phyloP scores from a whole-genome alignment of 2,113 vertebrate species.

The Struthidea cinerea region DNA sequence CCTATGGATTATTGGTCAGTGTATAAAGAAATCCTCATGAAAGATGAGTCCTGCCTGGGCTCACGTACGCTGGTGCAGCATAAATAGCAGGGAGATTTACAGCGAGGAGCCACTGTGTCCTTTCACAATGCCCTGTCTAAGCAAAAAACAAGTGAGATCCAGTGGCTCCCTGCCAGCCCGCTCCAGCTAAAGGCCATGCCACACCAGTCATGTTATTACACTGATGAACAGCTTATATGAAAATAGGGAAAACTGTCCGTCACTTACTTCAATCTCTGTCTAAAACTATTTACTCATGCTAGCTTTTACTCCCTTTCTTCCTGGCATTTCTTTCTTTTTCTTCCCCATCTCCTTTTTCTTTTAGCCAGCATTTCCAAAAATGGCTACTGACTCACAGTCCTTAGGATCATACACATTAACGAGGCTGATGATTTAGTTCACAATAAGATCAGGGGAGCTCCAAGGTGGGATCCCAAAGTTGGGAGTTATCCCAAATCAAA shows the following conservation, averaged over 20 bases:
- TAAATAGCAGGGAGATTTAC: slow-evolving; percentile 58
- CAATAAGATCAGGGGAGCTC: neutral
- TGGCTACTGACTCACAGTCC: neutral
- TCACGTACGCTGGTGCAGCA: neutral
- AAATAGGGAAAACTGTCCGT: neutral
- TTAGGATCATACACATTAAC: fast-evolving
- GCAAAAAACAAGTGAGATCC: neutral
- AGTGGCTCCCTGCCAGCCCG: slow-evolving; percentile 33
- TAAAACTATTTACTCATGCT: neutral
- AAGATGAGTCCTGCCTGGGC: slow-evolving; percentile 35
- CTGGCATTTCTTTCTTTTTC: neutral
- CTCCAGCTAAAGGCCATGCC: slow-evolving; percentile 47
- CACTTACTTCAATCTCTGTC: neutral
- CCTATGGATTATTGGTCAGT: slow-evolving; percentile 20
- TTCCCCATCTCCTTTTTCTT: neutral
- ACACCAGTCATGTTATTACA: neutral
- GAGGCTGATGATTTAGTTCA: neutral
- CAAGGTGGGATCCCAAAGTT: neutral
- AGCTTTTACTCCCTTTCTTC: neutral
- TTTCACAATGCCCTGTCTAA: slow-evolving; percentile 44
- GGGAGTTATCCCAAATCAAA: neutral
- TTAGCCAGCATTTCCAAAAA: neutral
- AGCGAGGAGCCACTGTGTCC: neutral
- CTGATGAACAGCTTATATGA: slow-evolving; percentile 33
- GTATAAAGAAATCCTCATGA: slow-evolving; percentile 2